Conservation (phyloP, 2,797 vertebrate genomes). For the Propithecus deckenii region DNA sequence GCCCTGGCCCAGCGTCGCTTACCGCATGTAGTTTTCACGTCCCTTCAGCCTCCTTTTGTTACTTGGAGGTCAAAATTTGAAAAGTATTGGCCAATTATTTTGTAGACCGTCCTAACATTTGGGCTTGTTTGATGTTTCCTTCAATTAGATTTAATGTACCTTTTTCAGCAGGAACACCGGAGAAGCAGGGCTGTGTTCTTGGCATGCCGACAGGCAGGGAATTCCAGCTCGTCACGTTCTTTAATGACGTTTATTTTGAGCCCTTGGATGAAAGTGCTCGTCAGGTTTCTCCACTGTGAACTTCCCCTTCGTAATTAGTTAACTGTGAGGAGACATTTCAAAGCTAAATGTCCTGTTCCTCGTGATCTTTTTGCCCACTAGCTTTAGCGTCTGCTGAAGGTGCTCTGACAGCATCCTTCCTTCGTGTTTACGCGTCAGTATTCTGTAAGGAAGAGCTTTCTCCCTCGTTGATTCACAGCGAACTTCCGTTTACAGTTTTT, state of each 20-base stretch:
- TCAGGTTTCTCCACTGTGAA: not conserved
- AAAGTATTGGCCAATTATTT: not conserved
- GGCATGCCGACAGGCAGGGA: not conserved
- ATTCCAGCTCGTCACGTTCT: not conserved
- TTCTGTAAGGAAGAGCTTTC: not conserved
- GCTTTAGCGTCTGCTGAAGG: not conserved
- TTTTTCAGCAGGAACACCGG: not conserved
- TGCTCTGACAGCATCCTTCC: too few species aligned
- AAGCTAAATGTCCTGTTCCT: not conserved
- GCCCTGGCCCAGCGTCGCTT: too few species aligned
- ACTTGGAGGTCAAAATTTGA: not conserved
- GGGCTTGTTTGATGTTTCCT: not conserved
- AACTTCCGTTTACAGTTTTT: not conserved
- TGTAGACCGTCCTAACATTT: not conserved
- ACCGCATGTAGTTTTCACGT: too few species aligned
- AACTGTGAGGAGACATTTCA: not conserved
- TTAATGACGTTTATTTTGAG: not conserved
- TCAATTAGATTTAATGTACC: too few species aligned
- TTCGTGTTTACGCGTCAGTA: too few species aligned
- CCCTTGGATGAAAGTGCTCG: too few species aligned
- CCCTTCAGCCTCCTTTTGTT: not conserved
- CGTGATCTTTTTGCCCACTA: not conserved
- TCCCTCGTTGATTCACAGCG: not conserved
- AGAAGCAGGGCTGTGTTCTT: not conserved
- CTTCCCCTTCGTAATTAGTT: not conserved